phyloP scores from a whole-genome alignment of 2,888 invertebrate genomes.

The Scaptomyza polygonia region DNA sequence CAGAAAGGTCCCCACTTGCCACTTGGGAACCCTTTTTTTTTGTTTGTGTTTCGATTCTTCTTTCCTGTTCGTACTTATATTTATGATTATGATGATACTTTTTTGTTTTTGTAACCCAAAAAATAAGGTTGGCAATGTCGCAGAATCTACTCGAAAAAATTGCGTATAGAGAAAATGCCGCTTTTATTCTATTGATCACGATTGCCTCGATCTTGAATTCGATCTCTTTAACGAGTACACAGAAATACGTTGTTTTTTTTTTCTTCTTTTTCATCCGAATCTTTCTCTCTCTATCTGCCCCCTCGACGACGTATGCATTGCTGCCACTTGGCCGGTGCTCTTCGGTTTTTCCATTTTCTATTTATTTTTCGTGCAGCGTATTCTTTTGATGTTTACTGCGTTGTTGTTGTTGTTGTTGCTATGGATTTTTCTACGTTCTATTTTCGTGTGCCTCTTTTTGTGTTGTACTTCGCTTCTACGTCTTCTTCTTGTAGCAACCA shows the following conservation, averaged over 20 bases:
- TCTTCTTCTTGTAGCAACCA: conserved; percentile 45
- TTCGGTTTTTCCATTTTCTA: conserved; percentile 63
- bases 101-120: conserved; percentile 1
- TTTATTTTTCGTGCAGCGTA: conserved; percentile 70
- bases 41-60: not conserved
- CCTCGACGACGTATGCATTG: conserved; percentile 9
- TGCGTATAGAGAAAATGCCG: not conserved
- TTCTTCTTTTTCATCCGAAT: conserved; percentile 19
- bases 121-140: conserved; percentile 11
- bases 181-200: conserved; percentile 49
- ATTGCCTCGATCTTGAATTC: conserved; percentile 6
- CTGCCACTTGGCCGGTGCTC: conserved; percentile 59
- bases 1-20: conserved; percentile 51
- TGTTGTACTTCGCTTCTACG: not conserved
- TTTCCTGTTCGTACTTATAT: conserved; percentile 10
- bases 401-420: conserved; percentile 47
- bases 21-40: conserved; percentile 31
- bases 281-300: not conserved
- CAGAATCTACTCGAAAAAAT: not conserved
- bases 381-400: conserved; percentile 67
- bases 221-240: conserved; percentile 25
- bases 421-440: conserved; percentile 69
- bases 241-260: conserved; percentile 4
- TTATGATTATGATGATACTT: conserved; percentile 25
- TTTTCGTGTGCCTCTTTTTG: conserved; percentile 60